Evolutionary conservation across 2,797 vertebrate species (phyloP).

Genomic region (Poecilia picta): DNA sequence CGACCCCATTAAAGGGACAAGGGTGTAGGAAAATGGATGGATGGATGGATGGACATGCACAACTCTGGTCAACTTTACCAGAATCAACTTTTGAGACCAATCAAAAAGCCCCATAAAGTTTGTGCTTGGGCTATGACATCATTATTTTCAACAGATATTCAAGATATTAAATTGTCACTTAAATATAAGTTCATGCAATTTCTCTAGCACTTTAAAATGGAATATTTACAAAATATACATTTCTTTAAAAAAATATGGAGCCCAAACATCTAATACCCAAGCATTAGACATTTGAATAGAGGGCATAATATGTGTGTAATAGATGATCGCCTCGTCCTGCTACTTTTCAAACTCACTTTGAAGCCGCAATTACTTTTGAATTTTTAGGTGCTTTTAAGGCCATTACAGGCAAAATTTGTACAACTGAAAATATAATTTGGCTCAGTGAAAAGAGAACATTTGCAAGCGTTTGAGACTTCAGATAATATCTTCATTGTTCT

Average conservation of each 20-base stretch:
- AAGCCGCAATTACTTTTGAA: background rate
- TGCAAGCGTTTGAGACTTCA: background rate
- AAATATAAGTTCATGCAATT: background rate
- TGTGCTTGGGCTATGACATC: background rate
- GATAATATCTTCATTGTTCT: background rate
- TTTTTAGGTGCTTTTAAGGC: background rate
- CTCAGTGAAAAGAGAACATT: background rate
- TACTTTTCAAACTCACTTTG: background rate
- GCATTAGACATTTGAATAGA: background rate
- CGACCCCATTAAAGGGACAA: too few species aligned
- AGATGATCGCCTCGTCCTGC: background rate
- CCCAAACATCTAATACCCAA: background rate
- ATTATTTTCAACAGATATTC: background rate
- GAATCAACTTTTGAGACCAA: background rate
- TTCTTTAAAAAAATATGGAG: background rate
- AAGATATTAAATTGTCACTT: background rate
- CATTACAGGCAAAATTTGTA: background rate
- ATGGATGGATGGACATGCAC: background rate
- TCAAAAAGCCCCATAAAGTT: background rate
- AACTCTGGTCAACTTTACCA: background rate
- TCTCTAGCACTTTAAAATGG: background rate
- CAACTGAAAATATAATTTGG: background rate
- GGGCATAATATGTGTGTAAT: background rate
- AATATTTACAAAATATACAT: background rate
- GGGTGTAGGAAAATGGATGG: too few species aligned